Conservation (phyloP, 2,113 vertebrate species). For the Suricata suricatta region DNA sequence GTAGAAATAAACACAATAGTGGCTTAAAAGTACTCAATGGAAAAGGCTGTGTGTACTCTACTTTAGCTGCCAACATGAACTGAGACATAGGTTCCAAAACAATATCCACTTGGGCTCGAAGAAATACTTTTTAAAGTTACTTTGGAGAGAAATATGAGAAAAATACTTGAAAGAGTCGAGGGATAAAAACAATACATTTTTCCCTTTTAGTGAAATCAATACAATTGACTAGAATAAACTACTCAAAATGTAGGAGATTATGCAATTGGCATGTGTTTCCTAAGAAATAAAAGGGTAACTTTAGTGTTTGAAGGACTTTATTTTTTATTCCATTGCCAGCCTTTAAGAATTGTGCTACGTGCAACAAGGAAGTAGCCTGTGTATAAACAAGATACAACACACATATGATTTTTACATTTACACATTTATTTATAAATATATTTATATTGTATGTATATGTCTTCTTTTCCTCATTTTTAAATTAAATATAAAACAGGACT, state of each 20-base stretch:
- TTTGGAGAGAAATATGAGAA: background rate
- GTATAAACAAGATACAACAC: background rate
- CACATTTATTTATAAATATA: background rate
- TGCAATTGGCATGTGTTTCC: background rate
- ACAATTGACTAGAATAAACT: background rate
- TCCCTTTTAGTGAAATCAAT: background rate
- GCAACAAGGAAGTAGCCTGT: background rate
- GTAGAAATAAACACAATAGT: background rate
- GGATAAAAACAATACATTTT: background rate
- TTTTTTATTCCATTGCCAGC: background rate
- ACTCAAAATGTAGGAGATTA: background rate
- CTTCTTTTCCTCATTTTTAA: background rate
- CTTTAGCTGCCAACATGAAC: background rate
- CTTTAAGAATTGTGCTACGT: background rate
- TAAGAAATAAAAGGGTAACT: background rate
- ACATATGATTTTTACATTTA: background rate
- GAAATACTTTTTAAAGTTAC: background rate
- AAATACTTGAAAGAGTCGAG: background rate
- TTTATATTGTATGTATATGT: background rate
- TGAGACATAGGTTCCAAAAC: background rate
- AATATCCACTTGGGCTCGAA: background rate
- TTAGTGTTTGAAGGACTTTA: background rate
- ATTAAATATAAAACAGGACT: background rate
- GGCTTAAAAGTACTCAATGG: background rate
- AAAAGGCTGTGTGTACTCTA: background rate